Evolutionary conservation across 2,797 vertebrate species (phyloP).

Genomic region (Dicrostonyx torquatus): DNA sequence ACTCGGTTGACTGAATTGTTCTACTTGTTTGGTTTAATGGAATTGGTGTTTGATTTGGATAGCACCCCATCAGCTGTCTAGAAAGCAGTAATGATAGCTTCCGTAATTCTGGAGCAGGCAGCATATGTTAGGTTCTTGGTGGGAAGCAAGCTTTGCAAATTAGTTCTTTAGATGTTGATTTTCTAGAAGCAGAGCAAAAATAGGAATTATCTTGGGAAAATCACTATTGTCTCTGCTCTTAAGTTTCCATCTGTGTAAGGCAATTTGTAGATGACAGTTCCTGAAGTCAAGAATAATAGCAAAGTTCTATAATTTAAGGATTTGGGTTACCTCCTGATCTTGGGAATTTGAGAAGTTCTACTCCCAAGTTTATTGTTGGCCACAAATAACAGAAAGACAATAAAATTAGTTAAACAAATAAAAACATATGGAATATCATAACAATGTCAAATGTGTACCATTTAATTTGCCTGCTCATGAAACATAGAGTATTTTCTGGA

Average conservation of each 20-base stretch:
- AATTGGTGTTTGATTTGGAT: background rate
- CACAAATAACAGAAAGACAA: background rate
- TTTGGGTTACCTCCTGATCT: background rate
- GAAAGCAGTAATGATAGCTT: background rate
- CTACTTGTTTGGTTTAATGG: constrained; percentile 31
- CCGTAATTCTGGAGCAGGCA: background rate
- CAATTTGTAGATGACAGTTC: background rate
- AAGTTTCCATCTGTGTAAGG: background rate
- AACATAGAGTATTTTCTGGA: background rate
- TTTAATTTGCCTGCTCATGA: background rate
- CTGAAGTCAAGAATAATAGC: background rate
- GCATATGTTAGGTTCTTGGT: background rate
- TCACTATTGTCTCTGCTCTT: background rate
- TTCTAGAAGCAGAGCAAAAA: constrained; percentile 9
- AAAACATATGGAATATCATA: background rate
- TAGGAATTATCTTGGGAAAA: background rate
- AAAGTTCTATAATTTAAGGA: background rate
- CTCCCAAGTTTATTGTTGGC: background rate
- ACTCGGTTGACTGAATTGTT: background rate
- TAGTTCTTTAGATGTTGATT: constrained; percentile 8
- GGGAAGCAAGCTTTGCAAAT: background rate
- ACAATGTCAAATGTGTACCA: background rate
- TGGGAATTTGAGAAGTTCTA: background rate
- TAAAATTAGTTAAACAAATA: constrained; percentile 2
- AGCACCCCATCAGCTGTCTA: background rate